Conservation (phyloP, 2,797 vertebrate genomes). For the Coregonus suidteri region DNA sequence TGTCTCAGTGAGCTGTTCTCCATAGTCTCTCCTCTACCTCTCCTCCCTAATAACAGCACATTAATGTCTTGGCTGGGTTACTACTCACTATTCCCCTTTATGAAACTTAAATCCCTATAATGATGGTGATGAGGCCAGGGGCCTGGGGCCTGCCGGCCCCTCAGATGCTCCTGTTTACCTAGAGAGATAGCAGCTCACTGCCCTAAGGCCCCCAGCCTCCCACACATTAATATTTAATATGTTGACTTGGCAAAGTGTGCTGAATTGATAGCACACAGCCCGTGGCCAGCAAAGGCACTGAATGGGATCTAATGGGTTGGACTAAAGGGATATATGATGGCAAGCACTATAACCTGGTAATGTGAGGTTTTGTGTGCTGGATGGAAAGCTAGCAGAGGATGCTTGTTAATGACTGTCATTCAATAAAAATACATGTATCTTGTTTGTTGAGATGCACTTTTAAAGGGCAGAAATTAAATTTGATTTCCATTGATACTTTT, state of each 20-base stretch:
- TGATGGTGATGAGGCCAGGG: neutral
- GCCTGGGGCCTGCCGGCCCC: neutral
- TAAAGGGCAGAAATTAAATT: no score
- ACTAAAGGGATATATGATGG: no score
- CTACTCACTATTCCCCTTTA: neutral
- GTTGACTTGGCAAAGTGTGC: conserved; percentile 2
- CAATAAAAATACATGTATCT: no score
- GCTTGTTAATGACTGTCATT: no score
- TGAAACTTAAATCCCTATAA: neutral
- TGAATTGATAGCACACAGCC: neutral
- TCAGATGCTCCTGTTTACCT: neutral
- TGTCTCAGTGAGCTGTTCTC: neutral
- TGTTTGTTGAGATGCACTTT: no score
- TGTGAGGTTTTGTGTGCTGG: no score
- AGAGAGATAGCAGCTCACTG: neutral
- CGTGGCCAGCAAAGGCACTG: neutral
- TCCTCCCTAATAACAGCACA: neutral
- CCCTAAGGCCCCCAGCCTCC: neutral
- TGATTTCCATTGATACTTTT: no score
- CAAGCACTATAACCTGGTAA: no score
- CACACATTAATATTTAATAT: neutral
- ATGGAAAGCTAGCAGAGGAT: no score
- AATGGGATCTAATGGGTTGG: neutral
- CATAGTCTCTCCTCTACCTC: neutral
- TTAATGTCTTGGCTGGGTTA: neutral